phyloP scores from a whole-genome alignment of 30 jellyfish, hydroid and myxozoan genomes.

The Aurelia aurita region DNA sequence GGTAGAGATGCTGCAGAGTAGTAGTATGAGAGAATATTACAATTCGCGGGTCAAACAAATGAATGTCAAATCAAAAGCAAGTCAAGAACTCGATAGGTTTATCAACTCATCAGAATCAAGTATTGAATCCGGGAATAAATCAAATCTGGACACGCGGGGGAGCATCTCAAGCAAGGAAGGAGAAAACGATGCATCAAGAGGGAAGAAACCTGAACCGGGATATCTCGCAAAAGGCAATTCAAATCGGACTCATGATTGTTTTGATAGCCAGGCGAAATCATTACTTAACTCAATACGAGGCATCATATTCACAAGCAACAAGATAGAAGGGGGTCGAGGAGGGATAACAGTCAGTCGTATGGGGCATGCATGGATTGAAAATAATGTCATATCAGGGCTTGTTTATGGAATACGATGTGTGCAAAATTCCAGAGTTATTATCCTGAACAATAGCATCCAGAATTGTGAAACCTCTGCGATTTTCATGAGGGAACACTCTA shows the following conservation, averaged over 20 bases:
- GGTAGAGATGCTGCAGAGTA: constrained; percentile 54
- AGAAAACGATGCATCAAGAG: constrained; percentile 16
- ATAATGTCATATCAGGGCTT: constrained; percentile 49
- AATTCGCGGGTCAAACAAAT: neutral
- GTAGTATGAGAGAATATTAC: constrained; percentile 60
- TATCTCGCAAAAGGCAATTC: constrained; percentile 7
- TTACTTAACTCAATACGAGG: constrained; percentile 61
- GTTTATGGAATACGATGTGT: constrained; percentile 85
- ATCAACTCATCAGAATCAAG: constrained; percentile 34
- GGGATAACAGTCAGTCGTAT: constrained; percentile 82
- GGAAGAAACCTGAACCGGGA: constrained; percentile 28
- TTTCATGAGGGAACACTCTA: constrained; percentile 83
- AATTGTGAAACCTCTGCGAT: constrained; percentile 88
- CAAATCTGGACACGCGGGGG: neutral
- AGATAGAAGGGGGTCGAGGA: constrained; percentile 83
- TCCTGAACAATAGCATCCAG: constrained; percentile 69
- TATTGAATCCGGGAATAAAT: constrained; percentile 22
- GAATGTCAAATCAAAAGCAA: constrained; percentile 24
- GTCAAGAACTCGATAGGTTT: neutral
- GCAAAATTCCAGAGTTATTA: constrained; percentile 70
- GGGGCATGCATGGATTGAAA: constrained; percentile 95
- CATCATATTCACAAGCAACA: constrained; percentile 58
- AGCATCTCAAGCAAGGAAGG: constrained; percentile 12
- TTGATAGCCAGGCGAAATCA: constrained; percentile 57
- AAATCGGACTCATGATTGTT: neutral